phyloP scores from a whole-genome alignment of 2,113 vertebrate genomes.

The Crypturellus undulatus region DNA sequence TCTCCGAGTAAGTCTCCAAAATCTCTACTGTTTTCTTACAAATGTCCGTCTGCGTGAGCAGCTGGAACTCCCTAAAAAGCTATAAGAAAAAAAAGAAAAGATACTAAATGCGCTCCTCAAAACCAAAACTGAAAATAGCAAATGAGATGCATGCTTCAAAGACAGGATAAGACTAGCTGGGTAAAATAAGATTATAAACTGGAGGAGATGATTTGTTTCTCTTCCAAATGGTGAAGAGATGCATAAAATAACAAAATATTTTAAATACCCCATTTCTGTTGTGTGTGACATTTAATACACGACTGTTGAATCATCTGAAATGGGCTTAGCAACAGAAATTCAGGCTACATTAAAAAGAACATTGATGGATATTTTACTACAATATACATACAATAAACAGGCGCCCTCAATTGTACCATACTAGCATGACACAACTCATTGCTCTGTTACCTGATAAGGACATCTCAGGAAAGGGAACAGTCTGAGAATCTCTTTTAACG shows the following conservation, averaged over 20 bases:
- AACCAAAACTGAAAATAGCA: background rate
- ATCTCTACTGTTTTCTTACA: slow-evolving; percentile 74
- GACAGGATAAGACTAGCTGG: background rate
- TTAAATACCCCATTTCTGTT: background rate
- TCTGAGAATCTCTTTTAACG: slow-evolving; percentile 71
- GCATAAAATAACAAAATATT: background rate
- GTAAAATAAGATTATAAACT: background rate
- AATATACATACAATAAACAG: background rate
- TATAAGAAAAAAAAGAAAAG: slow-evolving; percentile 11
- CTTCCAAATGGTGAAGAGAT: background rate
- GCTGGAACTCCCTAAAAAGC: slow-evolving; percentile 79
- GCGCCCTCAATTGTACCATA: background rate
- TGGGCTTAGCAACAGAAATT: background rate
- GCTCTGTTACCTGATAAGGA: slow-evolving; percentile 71
- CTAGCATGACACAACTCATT: background rate
- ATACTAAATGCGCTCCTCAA: background rate
- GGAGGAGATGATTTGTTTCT: background rate
- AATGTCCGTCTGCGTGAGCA: slow-evolving; percentile 76
- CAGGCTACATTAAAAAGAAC: background rate
- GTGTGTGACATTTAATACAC: background rate
- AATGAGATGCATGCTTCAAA: background rate
- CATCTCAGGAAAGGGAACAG: slow-evolving; percentile 78
- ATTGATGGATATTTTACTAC: background rate
- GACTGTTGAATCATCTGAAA: background rate
- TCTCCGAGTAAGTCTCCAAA: slow-evolving; percentile 78